phyloP scores from a whole-genome alignment of 2,797 vertebrate species.

The Manis crassicaudata region DNA sequence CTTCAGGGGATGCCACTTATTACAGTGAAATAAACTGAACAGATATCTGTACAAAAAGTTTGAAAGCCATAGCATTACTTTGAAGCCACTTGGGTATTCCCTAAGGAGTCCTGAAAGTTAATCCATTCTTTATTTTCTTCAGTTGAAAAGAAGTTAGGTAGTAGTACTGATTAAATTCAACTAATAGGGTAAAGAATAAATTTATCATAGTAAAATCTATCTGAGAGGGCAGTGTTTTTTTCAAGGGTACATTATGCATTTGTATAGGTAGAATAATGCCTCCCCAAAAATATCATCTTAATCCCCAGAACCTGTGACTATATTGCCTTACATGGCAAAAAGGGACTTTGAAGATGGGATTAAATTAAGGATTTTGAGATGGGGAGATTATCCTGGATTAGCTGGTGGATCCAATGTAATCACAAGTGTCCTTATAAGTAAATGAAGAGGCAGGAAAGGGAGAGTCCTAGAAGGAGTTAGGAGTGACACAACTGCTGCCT shows the following conservation, averaged over 20 bases:
- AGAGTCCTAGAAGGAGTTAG: background rate
- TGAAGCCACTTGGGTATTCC: background rate
- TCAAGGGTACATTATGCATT: background rate
- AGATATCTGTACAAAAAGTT: background rate
- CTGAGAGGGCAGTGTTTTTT: background rate
- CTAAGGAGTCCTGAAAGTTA: background rate
- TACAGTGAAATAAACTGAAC: background rate
- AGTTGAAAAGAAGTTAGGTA: background rate
- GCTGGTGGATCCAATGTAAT: background rate
- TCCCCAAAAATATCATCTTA: background rate
- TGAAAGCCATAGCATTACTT: background rate
- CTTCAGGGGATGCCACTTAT: background rate
- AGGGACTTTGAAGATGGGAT: background rate
- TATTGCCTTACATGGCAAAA: background rate
- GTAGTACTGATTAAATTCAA: background rate
- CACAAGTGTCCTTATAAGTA: background rate
- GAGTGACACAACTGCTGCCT: background rate
- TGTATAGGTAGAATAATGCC: background rate
- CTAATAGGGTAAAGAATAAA: background rate
- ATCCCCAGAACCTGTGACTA: background rate
- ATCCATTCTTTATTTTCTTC: background rate
- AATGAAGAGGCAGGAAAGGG: background rate
- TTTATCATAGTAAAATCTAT: background rate
- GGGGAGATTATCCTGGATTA: background rate
- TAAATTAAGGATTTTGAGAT: background rate